These are phyloP conservation scores for Cranoglanis bouderius DNA, from an alignment of 2,113 vertebrate species.

Conservation along the genomic window DNA sequence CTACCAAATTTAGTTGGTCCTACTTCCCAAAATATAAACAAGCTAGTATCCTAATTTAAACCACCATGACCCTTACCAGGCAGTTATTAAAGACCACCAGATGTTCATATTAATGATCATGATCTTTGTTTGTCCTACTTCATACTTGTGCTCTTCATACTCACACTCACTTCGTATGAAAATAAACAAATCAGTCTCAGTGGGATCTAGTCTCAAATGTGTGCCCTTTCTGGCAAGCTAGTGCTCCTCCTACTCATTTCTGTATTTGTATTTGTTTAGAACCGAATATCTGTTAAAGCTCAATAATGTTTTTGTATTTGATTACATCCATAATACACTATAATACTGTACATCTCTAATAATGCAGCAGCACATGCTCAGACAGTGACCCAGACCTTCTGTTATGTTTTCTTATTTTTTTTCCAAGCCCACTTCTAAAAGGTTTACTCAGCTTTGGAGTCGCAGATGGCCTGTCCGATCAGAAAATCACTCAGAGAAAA, in stretches of 20 bases:
- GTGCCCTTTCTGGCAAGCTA: neutral
- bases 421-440: conserved; percentile 48
- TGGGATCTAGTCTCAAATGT: neutral
- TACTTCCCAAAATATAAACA: neutral
- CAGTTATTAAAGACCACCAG: neutral
- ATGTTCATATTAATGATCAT: neutral
- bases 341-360: neutral
- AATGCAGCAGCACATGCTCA: conserved; percentile 1
- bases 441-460: conserved; percentile 78
- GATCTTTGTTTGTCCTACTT: neutral
- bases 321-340: neutral
- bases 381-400: neutral
- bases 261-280: neutral
- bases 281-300: neutral
- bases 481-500: conserved; percentile 69
- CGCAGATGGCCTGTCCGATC: conserved; percentile 66
- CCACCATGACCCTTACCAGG: neutral
- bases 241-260: neutral
- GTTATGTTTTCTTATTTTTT: conserved; percentile 37
- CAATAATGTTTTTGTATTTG: neutral
- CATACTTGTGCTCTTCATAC: neutral
- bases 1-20: neutral
- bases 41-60: neutral
- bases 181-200: neutral
- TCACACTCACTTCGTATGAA: neutral